Percentiles rank a stretch among this genome's conserved stretches.
Evolutionary conservation across 2,113 vertebrate species (phyloP).

Genomic region (Galemys pyrenaicus): DNA sequence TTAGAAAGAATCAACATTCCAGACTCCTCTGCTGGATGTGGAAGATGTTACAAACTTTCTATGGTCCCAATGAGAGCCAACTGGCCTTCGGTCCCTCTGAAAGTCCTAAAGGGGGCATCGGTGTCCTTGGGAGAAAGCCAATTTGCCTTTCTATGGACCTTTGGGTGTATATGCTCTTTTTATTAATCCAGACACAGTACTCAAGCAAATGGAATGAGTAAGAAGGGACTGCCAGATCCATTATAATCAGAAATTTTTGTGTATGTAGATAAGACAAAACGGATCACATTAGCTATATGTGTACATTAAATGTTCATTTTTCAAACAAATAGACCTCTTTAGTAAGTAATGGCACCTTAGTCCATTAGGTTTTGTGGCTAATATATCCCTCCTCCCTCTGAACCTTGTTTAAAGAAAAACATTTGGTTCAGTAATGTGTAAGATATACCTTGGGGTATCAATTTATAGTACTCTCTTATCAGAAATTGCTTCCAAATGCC

Average conservation of each 20-base stretch:
- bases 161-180: constrained; percentile 45
- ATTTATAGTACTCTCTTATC: constrained; percentile 66
- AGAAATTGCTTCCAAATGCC: constrained; percentile 72
- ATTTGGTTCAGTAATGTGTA: constrained; percentile 68
- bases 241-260: constrained; percentile 45
- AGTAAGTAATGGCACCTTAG: constrained; percentile 64
- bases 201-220: constrained; percentile 50
- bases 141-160: constrained; percentile 33
- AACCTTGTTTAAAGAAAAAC: constrained; percentile 77
- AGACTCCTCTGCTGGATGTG: constrained; percentile 37
- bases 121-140: constrained; percentile 63
- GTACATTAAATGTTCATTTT: constrained; percentile 68
- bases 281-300: constrained; percentile 7
- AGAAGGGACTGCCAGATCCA: constrained; percentile 43
- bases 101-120: constrained; percentile 6
- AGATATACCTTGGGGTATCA: constrained; percentile 59
- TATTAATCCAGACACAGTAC: constrained; percentile 51
- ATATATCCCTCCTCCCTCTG: constrained; percentile 52
- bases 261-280: constrained; percentile 59
- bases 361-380: constrained; percentile 50
- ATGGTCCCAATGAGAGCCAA: not conserved
- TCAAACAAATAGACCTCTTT: constrained; percentile 62
- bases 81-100: not conserved
- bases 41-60: constrained; percentile 56
- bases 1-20: constrained; percentile 63